Base-by-base conservation (phyloP, 2,113 vertebrate species). In the Phoxinus phoxinus region DNA sequence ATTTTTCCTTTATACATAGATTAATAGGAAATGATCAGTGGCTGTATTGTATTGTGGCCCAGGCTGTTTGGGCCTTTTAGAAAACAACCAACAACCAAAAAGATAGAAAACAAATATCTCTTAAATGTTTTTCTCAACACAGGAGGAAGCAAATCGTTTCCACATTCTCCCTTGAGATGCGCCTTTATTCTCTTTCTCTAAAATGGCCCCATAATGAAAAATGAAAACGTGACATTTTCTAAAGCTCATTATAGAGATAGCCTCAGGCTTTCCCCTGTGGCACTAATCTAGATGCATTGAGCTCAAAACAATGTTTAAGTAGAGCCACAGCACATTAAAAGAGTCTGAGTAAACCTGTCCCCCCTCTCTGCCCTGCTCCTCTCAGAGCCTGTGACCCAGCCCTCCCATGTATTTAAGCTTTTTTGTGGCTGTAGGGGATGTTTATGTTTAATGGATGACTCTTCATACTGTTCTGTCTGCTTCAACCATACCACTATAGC, bases 241-340 rank as follows among this genome's bases (percentile, higher is more conserved):
- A 74, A 90, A 91, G 92, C 92, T 94, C 90, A 92, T 94, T 91
- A 91, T 84, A 91, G 87, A 89, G 87, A 91, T 86, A 89, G 90
- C 94, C 93, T 2, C 15, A 59, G 92, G 93, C 93, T 30, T 56
- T 92, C 91, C 90, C 93, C 90, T 48, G 93, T 90, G 92, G 92
- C 89, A 75, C 84, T 89, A 86, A 92, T 93, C 91, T 91, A 85
- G 90, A 92, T 93, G 92, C 91, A 93, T 92, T 90, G 93, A 93
- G 92, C 94, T 92, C 93, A 92, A 94, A 95, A 94, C 94, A 94
- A 94, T 91, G 91, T 90, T 94, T 89, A 93, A 93, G 92, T 91
- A 89, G 83, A 91, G 89, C 74, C 83, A 89, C 84, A 21, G 75
- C 90, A 88, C 92, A 91, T 92, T 94, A 92, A 86, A 91, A 92